Evolutionary conservation across 2,888 invertebrate genomes (phyloP).

Genomic region (Tortrix viridana): DNA sequence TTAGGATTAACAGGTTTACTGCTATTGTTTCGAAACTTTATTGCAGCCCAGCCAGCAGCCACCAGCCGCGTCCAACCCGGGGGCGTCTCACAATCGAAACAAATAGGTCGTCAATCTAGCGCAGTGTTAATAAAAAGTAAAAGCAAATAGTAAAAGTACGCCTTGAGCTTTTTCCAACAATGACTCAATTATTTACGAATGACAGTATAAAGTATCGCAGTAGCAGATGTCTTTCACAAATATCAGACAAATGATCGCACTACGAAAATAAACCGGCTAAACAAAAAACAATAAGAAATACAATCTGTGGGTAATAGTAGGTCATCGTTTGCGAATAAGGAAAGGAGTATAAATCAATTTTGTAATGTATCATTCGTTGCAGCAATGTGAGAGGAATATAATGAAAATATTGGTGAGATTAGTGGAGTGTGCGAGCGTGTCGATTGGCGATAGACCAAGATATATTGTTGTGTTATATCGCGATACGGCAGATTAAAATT

Average conservation of each 20-base stretch:
- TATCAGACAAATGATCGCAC: conserved; percentile 51
- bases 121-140: conserved; percentile 44
- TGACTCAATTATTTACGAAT: conserved; percentile 50
- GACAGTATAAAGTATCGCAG: conserved; percentile 48
- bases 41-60: conserved; percentile 30
- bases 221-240: conserved; percentile 51
- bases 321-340: conserved; percentile 64
- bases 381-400: conserved; percentile 60
- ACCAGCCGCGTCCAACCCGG: conserved; percentile 43
- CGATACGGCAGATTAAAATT: conserved; percentile 16
- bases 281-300: conserved; percentile 49
- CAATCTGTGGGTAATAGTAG: conserved; percentile 55
- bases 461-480: conserved; percentile 36
- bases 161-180: conserved; percentile 46
- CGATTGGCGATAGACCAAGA: conserved; percentile 38
- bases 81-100: conserved; percentile 39
- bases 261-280: conserved; percentile 50
- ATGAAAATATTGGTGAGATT: conserved; percentile 64
- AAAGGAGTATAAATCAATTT: conserved; percentile 69
- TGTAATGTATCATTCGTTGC: conserved; percentile 68
- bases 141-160: conserved; percentile 51
- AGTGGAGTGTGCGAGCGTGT: conserved; percentile 47
- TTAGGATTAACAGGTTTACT: conserved; percentile 1
- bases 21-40: conserved; percentile 24
- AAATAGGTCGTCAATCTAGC: conserved; percentile 49